Evolutionary conservation across 2,113 vertebrate genomes (phyloP), one percentile per base, ranked within the genome.

Genomic region (Ramphastos sulfuratus): DNA sequence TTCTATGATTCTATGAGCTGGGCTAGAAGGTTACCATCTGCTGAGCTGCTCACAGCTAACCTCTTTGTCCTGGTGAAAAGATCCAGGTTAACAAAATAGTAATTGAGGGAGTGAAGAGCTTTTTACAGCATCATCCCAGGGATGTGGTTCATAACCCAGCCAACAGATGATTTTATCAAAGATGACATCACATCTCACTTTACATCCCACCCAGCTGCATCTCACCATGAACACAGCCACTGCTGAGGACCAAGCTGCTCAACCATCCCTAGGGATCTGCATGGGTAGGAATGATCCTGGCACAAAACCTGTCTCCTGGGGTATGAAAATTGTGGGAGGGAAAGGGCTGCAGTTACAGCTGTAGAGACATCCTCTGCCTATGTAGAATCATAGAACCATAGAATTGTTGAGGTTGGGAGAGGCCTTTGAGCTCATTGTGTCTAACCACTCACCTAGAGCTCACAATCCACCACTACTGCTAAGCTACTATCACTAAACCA

Each of bases 101-200:
- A 33, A 24, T 0, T 10, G 9, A 25, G 33, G 70, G 35, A 39
- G 35, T 0, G 8, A 8, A 35, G 14, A 27, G 7, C 5, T 66
- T 81, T 64, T 20, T 8, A 9, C 31, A 64, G 65, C n/a, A 21
- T 77, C 52, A 21, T 23, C 25, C 6, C 44, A 16, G 78, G 50
- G 77, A 33, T 75, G 87, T 1, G 33, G 44, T 7, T 79, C 55
- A 14, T n/a, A 23, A 37, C 19, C 16, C 84, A 60, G 30, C 39
- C 25, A 2, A 0, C 13, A 20, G 52, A 14, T 5, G 1, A 46
- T 44, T 76, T 48, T 5, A 0, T 31, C 8, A 0, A 18, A 5
- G 6, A 17, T 27, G 16, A 82, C 65, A 19, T n/a, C 6, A 0
- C 70, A 33, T 48, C 73, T 78, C 61, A 48, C 70, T 78, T 85